Conservation (phyloP, 1,140 invertebrate species). For the Gonioctena quinquepunctata region DNA sequence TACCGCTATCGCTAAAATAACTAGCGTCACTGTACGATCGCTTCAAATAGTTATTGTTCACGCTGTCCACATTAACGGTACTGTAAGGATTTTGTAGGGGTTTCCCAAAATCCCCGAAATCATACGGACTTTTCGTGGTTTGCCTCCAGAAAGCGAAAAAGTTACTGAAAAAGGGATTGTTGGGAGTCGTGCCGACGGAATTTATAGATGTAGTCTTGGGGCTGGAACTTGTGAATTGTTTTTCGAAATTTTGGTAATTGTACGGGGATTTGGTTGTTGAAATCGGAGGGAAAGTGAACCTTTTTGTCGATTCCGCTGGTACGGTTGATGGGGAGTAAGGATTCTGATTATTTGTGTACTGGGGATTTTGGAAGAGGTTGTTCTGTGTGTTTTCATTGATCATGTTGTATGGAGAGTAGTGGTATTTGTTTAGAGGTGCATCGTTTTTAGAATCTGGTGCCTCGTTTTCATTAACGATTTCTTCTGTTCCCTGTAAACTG, state of each 20-base stretch:
- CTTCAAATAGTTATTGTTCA: conserved; percentile 57
- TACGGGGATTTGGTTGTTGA: conserved; percentile 57
- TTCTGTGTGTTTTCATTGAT: conserved; percentile 13
- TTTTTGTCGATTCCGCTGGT: background rate
- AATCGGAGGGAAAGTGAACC: background rate
- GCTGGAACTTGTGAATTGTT: conserved; percentile 20
- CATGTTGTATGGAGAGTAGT: background rate
- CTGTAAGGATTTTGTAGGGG: conserved; percentile 37
- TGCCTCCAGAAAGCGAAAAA: conserved; percentile 46
- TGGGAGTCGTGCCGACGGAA: conserved; percentile 12
- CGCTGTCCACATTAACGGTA: conserved; percentile 46
- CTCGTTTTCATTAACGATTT: conserved; percentile 36
- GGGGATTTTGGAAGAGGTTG: conserved; percentile 3
- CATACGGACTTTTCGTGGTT: conserved; percentile 55
- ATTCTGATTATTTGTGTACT: background rate
- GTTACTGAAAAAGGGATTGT: conserved; percentile 26
- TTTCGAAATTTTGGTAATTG: conserved; percentile 59
- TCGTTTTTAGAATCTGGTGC: conserved; percentile 37
- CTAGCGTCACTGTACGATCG: conserved; percentile 53
- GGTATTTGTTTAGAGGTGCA: background rate
- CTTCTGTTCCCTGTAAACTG: conserved; percentile 49
- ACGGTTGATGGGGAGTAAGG: background rate
- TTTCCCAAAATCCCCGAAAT: conserved; percentile 55
- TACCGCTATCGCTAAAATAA: conserved; percentile 47
- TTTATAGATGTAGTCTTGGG: background rate